Evolutionary conservation across 2,797 vertebrate species (phyloP), one percentile per base, ranked within the genome.

Genomic region (Harpagifer antarcticus): DNA sequence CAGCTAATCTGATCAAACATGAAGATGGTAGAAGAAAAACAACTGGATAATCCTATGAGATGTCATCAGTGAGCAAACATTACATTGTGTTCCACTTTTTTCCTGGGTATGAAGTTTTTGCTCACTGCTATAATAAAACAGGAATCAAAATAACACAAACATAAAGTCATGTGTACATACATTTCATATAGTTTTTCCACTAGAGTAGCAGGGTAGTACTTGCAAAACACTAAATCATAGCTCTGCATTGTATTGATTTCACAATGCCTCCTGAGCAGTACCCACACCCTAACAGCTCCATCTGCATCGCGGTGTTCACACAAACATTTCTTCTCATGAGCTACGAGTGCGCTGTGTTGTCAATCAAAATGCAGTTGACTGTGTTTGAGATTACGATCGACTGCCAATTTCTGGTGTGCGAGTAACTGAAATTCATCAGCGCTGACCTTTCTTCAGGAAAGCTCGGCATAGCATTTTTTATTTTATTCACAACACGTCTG

Each of bases 1-100:
- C 37, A 50, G 68, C 47, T 86, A 74, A 87, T 90, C 88, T 83
- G 57, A 78, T 85, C 75, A 86, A 89, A 86, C 65, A 80, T 7
- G 55, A 49, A 27, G 45, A 52, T 31, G 65, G 66, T 5, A 53
- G 45, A 64, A 67, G 37, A 69, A 23, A 68, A 61, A 69, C 61
- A 61, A n/a, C 68, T 66, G 61, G 59, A 81, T 89, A 74, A 89
- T 87, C 56, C 52, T 27, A 9, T 61, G 59, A 85, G 81, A 86
- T 53, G 56, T 75, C 66, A 80, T 82, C 81, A 66, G 72, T 43
- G 69, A 76, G 69, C 45, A 84, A 87, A 86, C 69, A 74, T 40
- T 33, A 55, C 56, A 50, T 56, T 61, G 64, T 33, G 62, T 12
- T 0, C 13, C 33, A 16, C 5, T 50, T 19, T 11, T 64, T 14